These are phyloP conservation scores for Timandra comae DNA, from an alignment of 2,888 invertebrate species.

Conservation along the genomic window DNA sequence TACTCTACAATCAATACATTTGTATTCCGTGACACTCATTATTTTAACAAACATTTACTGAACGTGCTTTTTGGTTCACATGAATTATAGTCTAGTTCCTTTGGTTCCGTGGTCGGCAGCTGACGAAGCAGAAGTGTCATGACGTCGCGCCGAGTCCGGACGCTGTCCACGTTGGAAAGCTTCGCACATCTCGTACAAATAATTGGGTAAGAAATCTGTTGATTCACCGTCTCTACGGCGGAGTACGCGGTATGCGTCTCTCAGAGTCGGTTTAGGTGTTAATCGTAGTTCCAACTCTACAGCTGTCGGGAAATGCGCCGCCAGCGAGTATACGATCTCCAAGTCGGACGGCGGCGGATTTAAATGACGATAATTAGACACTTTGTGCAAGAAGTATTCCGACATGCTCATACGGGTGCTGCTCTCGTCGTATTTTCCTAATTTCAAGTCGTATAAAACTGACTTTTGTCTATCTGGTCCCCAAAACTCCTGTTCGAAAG, in stretches of 20 bases:
- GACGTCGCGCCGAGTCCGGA: slow-evolving; percentile 54
- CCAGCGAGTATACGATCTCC: slow-evolving; percentile 67
- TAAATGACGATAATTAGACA: slow-evolving; percentile 64
- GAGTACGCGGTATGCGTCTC: slow-evolving; percentile 64
- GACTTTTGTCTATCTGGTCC: slow-evolving; percentile 63
- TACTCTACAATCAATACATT: too few species aligned
- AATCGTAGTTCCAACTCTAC: slow-evolving; percentile 66
- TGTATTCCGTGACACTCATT: neutral
- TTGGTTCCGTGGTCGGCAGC: slow-evolving; percentile 35
- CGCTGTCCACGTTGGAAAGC: slow-evolving; percentile 61
- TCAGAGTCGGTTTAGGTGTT: slow-evolving; percentile 64
- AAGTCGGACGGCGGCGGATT: slow-evolving; percentile 66
- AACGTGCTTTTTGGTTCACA: too few species aligned
- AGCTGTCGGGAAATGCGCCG: slow-evolving; percentile 66
- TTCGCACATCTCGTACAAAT: slow-evolving; percentile 71
- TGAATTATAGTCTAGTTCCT: slow-evolving; percentile 7
- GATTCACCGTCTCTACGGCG: slow-evolving; percentile 65
- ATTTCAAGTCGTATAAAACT: slow-evolving; percentile 64
- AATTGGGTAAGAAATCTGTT: slow-evolving; percentile 65
- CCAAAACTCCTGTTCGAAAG: slow-evolving; percentile 70
- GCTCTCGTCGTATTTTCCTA: slow-evolving; percentile 62
- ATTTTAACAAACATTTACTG: neutral
- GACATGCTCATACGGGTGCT: slow-evolving; percentile 60
- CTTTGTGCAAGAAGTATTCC: slow-evolving; percentile 68
- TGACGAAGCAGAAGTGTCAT: slow-evolving; percentile 34